Percentiles rank a stretch among this genome's conserved stretches.
Conservation (phyloP, 2,888 invertebrate species). For the Rutpela maculata region DNA sequence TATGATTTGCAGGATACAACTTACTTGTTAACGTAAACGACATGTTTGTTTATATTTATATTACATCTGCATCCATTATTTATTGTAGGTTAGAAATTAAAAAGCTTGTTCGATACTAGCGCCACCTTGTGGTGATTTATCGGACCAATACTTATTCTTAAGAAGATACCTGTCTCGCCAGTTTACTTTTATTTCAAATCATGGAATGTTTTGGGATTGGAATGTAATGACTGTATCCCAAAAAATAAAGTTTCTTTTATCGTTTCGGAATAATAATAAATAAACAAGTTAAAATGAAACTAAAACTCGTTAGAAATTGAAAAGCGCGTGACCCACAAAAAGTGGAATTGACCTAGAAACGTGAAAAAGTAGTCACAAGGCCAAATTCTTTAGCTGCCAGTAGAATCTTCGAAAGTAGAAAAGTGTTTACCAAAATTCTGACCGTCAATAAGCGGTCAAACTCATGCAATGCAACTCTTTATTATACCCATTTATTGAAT, state of each 20-base stretch:
- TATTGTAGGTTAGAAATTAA: slow-evolving; percentile 3
- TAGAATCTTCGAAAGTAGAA: neutral
- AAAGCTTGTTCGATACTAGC: neutral
- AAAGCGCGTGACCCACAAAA: slow-evolving; percentile 62
- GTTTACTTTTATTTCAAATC: neutral
- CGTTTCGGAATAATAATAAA: neutral
- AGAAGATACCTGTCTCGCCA: neutral
- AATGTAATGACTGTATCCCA: neutral
- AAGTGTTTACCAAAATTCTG: slow-evolving; percentile 1
- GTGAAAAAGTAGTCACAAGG: slow-evolving; percentile 48
- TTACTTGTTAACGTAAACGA: slow-evolving; percentile 53
- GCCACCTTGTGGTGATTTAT: neutral
- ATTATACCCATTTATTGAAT: too few relatives aligned
- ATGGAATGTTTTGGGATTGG: neutral
- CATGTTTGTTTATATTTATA: slow-evolving; percentile 41
- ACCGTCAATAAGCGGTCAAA: neutral
- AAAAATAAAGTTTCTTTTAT: neutral
- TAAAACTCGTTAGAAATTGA: slow-evolving; percentile 70
- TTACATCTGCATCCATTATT: neutral
- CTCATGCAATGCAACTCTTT: neutral
- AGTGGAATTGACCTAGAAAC: slow-evolving; percentile 58
- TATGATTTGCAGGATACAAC: slow-evolving; percentile 80
- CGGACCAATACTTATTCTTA: neutral
- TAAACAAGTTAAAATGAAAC: slow-evolving; percentile 58
- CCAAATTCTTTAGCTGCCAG: slow-evolving; percentile 51